Evolutionary conservation across 2,113 vertebrate species (phyloP), one percentile per base, ranked within the genome.

Genomic region (Ceyx cyanopectus): DNA sequence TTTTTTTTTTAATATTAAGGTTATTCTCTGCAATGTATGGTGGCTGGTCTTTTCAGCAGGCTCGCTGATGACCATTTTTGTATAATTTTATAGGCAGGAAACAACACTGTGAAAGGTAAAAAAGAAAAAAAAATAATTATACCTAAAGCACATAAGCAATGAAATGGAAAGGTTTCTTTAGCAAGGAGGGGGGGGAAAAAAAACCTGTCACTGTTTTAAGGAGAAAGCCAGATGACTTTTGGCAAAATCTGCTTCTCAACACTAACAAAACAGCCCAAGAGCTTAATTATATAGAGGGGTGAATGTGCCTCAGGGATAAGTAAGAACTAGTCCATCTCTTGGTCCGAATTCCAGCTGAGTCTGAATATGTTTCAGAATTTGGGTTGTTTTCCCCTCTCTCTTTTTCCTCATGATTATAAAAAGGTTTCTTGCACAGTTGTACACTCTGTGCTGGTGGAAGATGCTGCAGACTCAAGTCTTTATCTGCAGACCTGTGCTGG

Each of bases 141-240:
- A 96, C 96, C 96, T 98, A 97, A 96, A 97, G 90, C 87, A 93
- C 92, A 94, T 74, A 95, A 94, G 94, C 92, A 97, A 83, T 65
- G 89, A 95, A 98, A 98, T 95, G 96, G 95, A 97, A 98, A 98
- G 97, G 86, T 96, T 97, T 97, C 95, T 94, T 97, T 97, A 97
- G 87, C 89, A 97, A 97, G 92, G 83, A 96, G 91, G 82, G 93
- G 93, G 94, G 92, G 57, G 26, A 46, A 65, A 70, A 94, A 96
- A 94, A 46, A 19, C 87, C 92, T 94, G 89, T 97, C 96, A 97
- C 80, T 97, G 92, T 97, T 97, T 96, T 96, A 97, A 96, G 87
- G 93, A 96, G 95, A 97, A 97, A 97, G 90, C 95, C 91, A 96
- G 96, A 97, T 95, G 96, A 98, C 97, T 98, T 97, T 96, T 96